These are phyloP conservation scores for Aphelocoma coerulescens DNA, from an alignment of 2,113 vertebrate species.

Conservation along the genomic window DNA sequence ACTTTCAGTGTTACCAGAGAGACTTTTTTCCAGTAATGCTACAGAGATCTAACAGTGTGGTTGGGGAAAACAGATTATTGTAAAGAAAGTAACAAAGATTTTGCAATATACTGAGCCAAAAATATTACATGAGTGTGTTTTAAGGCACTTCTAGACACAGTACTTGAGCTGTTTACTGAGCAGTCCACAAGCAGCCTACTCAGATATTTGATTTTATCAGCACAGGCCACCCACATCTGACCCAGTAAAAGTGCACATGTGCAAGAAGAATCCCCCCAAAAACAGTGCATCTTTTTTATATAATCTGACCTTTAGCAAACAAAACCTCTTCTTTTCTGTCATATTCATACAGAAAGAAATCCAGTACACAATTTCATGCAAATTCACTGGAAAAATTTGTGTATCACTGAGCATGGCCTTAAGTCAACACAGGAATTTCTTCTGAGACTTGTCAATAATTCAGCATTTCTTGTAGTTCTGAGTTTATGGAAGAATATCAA, in stretches of 20 bases:
- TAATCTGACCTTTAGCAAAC: neutral
- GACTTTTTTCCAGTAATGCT: neutral
- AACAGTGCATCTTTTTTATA: neutral
- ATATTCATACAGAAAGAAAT: neutral
- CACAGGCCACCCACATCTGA: neutral
- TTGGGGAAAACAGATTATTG: neutral
- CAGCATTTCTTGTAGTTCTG: neutral
- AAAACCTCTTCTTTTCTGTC: neutral
- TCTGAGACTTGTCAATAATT: neutral
- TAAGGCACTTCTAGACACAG: neutral
- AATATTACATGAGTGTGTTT: neutral
- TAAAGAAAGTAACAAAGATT: neutral
- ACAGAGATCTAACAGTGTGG: neutral
- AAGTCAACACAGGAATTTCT: neutral
- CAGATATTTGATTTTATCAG: neutral
- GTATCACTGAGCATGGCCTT: neutral
- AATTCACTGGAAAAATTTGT: neutral
- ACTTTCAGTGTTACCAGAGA: neutral
- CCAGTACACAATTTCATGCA: neutral
- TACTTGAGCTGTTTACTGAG: conserved; percentile 17
- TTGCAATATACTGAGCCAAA: neutral
- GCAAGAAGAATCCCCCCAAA: neutral
- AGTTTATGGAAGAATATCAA: neutral
- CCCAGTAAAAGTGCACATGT: neutral
- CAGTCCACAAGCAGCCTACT: neutral